These are phyloP conservation scores for Asteroscopus sphinx DNA, from an alignment of 2,888 invertebrate genomes.

Conservation along the genomic window DNA sequence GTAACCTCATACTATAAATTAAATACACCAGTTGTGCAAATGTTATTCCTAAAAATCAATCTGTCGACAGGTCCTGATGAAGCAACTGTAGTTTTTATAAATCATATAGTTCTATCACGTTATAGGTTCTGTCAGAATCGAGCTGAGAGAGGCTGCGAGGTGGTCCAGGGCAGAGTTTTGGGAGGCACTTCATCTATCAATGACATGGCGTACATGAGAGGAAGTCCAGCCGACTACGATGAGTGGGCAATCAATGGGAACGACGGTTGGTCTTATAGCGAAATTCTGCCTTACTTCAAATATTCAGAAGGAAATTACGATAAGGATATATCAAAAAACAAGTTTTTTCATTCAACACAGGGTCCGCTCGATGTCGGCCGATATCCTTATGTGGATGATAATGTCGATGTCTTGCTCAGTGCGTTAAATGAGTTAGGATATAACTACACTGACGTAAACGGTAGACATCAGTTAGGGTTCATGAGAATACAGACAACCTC, in stretches of 20 bases:
- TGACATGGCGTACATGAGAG: slow-evolving; percentile 85
- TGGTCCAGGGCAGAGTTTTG: slow-evolving; percentile 82
- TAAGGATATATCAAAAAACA: slow-evolving; percentile 83
- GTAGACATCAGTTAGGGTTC: slow-evolving; percentile 82
- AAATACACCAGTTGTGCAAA: neutral
- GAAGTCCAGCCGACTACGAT: slow-evolving; percentile 84
- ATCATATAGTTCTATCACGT: slow-evolving; percentile 64
- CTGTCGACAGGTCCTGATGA: slow-evolving; percentile 49
- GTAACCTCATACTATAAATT: neutral
- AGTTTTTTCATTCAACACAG: slow-evolving; percentile 81
- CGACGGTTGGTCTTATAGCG: slow-evolving; percentile 81
- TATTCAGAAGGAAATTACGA: slow-evolving; percentile 87
- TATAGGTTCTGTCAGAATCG: slow-evolving; percentile 84
- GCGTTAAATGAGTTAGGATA: slow-evolving; percentile 83
- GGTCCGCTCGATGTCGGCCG: slow-evolving; percentile 84
- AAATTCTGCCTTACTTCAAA: slow-evolving; percentile 83
- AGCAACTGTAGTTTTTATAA: slow-evolving; percentile 62
- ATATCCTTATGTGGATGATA: slow-evolving; percentile 83
- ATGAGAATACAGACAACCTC: slow-evolving; percentile 85
- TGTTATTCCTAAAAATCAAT: slow-evolving; percentile 25
- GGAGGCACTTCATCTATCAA: slow-evolving; percentile 85
- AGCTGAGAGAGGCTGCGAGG: slow-evolving; percentile 75
- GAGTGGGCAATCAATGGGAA: slow-evolving; percentile 84
- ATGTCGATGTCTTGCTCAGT: slow-evolving; percentile 81
- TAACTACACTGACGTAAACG: slow-evolving; percentile 85